Conservation (phyloP, 2,797 vertebrate genomes). For the Phrynocephalus forsythii region DNA sequence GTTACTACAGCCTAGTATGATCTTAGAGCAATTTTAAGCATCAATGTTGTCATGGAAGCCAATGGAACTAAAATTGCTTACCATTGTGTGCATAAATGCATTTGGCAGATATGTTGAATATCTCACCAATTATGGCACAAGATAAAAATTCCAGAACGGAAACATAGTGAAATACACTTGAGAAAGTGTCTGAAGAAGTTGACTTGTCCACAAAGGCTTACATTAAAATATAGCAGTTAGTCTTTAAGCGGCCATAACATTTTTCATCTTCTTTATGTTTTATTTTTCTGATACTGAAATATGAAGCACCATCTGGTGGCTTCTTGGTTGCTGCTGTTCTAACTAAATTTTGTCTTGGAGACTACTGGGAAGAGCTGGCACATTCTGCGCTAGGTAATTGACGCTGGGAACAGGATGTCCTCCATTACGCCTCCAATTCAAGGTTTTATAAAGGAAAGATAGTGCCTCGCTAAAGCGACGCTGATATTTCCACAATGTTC, state of each 20-base stretch:
- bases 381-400: neutral
- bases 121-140: neutral
- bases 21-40: neutral
- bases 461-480: neutral
- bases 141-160: neutral
- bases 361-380: neutral
- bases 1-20: neutral
- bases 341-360: neutral
- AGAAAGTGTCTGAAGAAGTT: too few species aligned
- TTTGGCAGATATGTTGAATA: neutral
- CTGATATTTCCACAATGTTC: too few species aligned
- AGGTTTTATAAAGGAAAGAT: neutral
- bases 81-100: neutral
- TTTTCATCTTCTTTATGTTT: too few species aligned
- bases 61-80: neutral
- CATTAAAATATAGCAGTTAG: too few species aligned
- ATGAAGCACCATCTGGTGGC: conserved; percentile 73
- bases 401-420: neutral
- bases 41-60: neutral
- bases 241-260: too few species aligned
- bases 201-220: too few species aligned
- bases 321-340: neutral
- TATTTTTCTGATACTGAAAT: neutral
- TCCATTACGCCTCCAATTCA: neutral
- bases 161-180: conserved; percentile 31